Percentiles rank a stretch among this genome's conserved stretches.
These are phyloP conservation scores for Macaria liturata DNA, from an alignment of 2,888 invertebrate genomes.

Conservation along the genomic window DNA sequence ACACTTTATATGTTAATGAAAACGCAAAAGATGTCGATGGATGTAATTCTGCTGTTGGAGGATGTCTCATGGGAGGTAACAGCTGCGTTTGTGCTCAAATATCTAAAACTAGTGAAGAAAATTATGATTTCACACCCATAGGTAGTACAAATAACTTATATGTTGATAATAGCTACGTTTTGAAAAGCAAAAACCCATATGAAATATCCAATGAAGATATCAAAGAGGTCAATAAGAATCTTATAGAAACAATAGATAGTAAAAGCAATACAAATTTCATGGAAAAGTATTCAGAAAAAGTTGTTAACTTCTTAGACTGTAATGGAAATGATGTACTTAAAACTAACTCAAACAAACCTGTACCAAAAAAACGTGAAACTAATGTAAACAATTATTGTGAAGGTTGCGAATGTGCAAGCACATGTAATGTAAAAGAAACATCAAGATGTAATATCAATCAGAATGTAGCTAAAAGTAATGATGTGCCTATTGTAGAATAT, in stretches of 20 bases:
- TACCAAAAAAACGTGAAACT: neutral
- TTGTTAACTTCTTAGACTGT: constrained; percentile 2
- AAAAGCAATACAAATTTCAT: constrained; percentile 11
- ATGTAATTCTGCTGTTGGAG: constrained; percentile 54
- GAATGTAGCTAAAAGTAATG: constrained; percentile 14
- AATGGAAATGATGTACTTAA: constrained; percentile 15
- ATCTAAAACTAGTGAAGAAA: constrained; percentile 35
- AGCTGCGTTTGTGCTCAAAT: constrained; percentile 61
- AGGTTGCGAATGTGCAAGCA: constrained; percentile 51
- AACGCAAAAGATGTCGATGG: constrained; percentile 37
- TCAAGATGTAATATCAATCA: constrained; percentile 11
- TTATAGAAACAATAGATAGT: neutral
- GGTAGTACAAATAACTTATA: constrained; percentile 11
- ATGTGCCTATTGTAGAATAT: constrained; percentile 53
- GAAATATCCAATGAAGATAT: neutral
- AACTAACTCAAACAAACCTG: neutral
- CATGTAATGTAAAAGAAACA: constrained; percentile 30
- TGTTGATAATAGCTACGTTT: too few relatives aligned
- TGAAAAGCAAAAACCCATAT: too few relatives aligned
- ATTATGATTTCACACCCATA: constrained; percentile 40
- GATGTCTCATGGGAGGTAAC: constrained; percentile 51
- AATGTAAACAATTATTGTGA: constrained; percentile 37
- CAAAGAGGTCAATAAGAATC: neutral
- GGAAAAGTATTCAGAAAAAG: constrained; percentile 3
- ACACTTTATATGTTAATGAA: neutral